These are phyloP conservation scores for Erebia palarica DNA, from an alignment of 2,888 invertebrate species.

Conservation along the genomic window DNA sequence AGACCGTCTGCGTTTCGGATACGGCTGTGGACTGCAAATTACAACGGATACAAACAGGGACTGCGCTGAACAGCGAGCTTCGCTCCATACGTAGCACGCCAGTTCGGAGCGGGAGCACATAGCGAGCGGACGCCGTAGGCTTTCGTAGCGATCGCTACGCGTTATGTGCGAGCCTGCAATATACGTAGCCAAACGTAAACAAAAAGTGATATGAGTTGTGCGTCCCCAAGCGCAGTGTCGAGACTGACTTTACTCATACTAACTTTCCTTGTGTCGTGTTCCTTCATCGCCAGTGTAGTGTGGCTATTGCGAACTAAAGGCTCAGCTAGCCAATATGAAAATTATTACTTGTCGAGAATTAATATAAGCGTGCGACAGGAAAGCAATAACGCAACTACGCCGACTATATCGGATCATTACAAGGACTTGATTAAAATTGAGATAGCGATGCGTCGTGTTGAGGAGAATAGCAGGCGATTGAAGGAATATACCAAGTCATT, in stretches of 20 bases:
- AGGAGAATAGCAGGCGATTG: constrained; percentile 76
- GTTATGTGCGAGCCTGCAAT: constrained; percentile 69
- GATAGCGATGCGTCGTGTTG: constrained; percentile 79
- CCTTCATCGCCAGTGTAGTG: constrained; percentile 75
- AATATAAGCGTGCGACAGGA: constrained; percentile 73
- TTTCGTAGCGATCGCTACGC: constrained; percentile 65
- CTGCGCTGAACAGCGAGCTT: constrained; percentile 50
- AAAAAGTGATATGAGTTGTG: constrained; percentile 82
- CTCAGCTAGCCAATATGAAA: constrained; percentile 73
- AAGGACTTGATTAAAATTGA: constrained; percentile 80
- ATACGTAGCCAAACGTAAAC: constrained; percentile 71
- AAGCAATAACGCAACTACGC: constrained; percentile 60
- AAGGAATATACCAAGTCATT: constrained; percentile 78
- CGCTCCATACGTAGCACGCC: constrained; percentile 56
- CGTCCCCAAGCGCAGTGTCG: constrained; percentile 70
- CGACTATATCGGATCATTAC: constrained; percentile 71
- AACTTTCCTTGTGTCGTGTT: constrained; percentile 74
- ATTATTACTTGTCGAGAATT: constrained; percentile 82
- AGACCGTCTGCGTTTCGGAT: constrained; percentile 75
- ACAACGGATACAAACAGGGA: constrained; percentile 71
- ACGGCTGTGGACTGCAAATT: constrained; percentile 75
- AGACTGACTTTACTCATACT: constrained; percentile 74
- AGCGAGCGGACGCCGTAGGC: constrained; percentile 69
- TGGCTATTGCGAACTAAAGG: constrained; percentile 72
- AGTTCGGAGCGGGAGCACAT: constrained; percentile 70